phyloP scores from a whole-genome alignment of 2,888 invertebrate species.

The Brachylomia viminalis region DNA sequence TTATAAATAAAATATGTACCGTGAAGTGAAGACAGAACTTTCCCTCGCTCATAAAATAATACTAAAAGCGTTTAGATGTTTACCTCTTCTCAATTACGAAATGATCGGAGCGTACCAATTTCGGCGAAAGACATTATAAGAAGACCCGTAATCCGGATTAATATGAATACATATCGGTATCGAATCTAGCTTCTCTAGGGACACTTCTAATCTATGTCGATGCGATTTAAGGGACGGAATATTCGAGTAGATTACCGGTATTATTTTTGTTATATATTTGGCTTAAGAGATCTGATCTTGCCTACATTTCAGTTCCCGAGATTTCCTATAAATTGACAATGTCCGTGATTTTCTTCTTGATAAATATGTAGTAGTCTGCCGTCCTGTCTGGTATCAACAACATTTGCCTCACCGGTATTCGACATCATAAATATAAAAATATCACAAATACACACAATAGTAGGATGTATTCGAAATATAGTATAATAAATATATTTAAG shows the following conservation, averaged over 20 bases:
- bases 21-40: slow-evolving; percentile 25
- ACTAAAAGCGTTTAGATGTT: slow-evolving; percentile 47
- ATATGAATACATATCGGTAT: slow-evolving; percentile 51
- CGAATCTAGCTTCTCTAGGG: slow-evolving; percentile 55
- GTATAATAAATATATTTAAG: too few species aligned
- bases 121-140: slow-evolving; percentile 32
- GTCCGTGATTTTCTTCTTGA: not conserved
- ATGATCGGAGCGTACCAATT: slow-evolving; percentile 32
- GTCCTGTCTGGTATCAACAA: not conserved
- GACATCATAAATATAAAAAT: slow-evolving; percentile 31
- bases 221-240: slow-evolving; percentile 37
- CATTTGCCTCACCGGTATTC: slow-evolving; percentile 1
- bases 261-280: slow-evolving; percentile 33
- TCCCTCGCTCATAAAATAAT: slow-evolving; percentile 30
- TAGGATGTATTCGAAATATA: slow-evolving; percentile 21
- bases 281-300: slow-evolving; percentile 6
- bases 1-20: slow-evolving; percentile 41
- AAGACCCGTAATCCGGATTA: slow-evolving; percentile 59
- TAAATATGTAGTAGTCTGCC: slow-evolving; percentile 2
- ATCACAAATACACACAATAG: slow-evolving; percentile 1
- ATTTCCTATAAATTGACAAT: slow-evolving; percentile 12
- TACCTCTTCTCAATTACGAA: slow-evolving; percentile 42
- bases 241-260: slow-evolving; percentile 32
- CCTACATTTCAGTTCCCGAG: slow-evolving; percentile 1
- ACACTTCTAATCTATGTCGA: slow-evolving; percentile 55